Evolutionary conservation across 2,888 invertebrate species (phyloP).

Genomic region (Thumatha senex): DNA sequence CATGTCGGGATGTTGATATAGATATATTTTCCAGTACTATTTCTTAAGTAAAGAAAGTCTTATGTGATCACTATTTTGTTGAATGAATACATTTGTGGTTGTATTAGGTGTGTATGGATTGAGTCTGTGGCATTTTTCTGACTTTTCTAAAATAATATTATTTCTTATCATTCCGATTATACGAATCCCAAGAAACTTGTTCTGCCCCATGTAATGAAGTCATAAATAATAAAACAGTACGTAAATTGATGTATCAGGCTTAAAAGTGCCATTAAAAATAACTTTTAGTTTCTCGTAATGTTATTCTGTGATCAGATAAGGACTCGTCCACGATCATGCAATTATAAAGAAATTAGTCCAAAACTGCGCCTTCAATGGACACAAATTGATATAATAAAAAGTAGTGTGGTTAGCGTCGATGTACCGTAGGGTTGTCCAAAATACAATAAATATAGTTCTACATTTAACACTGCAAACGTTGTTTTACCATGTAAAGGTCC

Average conservation of each 20-base stretch:
- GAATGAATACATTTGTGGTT: no score
- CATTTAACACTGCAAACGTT: neutral
- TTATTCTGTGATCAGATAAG: constrained; percentile 68
- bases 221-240: constrained; percentile 33
- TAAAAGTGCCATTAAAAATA: constrained; percentile 53
- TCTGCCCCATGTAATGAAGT: constrained; percentile 16
- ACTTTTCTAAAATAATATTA: no score
- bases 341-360: constrained; percentile 81
- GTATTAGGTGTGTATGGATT: no score
- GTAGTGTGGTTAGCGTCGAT: constrained; percentile 61
- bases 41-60: no score
- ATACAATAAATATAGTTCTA: neutral
- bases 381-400: constrained; percentile 83
- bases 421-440: constrained; percentile 41
- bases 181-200: constrained; percentile 1
- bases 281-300: constrained; percentile 64
- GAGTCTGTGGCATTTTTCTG: no score
- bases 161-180: neutral
- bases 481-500: no score
- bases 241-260: constrained; percentile 47
- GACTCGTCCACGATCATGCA: constrained; percentile 68
- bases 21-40: no score
- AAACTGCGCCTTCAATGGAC: constrained; percentile 79
- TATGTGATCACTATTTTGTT: no score
- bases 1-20: no score